Base-by-base conservation (phyloP, 2,888 invertebrate species). In the Gasteruption jaculator region DNA sequence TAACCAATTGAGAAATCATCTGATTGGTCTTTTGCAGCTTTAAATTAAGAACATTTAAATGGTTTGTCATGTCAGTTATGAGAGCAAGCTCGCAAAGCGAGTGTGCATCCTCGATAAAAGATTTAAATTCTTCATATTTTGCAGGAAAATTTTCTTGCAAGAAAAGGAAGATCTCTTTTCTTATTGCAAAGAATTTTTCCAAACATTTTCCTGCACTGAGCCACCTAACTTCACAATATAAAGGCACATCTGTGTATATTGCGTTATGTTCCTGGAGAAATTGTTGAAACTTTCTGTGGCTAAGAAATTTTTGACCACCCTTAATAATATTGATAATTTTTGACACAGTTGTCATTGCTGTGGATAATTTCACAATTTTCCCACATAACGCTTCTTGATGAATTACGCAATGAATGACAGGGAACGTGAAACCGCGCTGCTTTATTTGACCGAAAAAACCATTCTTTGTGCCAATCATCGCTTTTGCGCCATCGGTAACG, bases 341-440 rank as follows among this genome's bases (percentile, higher is more conserved):
- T n/a, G n/a, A n/a, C n/a, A n/a, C n/a, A n/a, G n/a, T n/a, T n/a
- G n/a, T n/a, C n/a, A n/a, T n/a, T 33, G 21, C 21, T 6, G 7
- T 33, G 11, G 4, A 33, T n/a, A 20, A n/a, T 33, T 33, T 33
- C 10, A 33, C 12, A 3, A 12, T 24, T 33, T 33, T 21, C 4
- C 21, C 12, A 21, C 22, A 35, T 32, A 32, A 32, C 19, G 32
- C 19, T 32, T 32, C 32, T 32, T 32, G 32, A n/a, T 19, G 19
- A 2, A 32, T 32, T 4, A 32, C 21, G 14, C 19, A 32, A 19
- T 19, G 32, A 32, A 18, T 18, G 1, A 32, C 18, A 10, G 32
- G 32, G n/a, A 32, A 5, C 5, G 6, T 18, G 1, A 32, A 8
- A 32, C 11, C 19, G 19, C 19, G 32, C 19, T 32, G 32, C 10